Evolutionary conservation across 2,888 invertebrate species (phyloP), one percentile per base, ranked within the genome.

Genomic region (Hyposoter didymator): DNA sequence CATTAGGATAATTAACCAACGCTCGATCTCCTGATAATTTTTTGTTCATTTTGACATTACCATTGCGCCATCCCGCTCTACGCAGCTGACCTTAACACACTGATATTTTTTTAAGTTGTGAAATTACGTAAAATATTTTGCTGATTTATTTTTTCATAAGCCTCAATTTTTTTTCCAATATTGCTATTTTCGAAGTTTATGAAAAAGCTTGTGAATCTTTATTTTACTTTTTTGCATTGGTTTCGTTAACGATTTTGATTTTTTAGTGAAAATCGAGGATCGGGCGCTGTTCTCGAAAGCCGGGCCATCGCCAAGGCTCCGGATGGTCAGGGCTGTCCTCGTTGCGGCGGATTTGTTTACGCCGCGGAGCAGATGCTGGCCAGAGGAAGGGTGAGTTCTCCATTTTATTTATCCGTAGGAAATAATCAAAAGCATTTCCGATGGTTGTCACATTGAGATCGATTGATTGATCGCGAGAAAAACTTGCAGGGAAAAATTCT

Each of bases 281-380:
- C 92, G 67, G 91, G 90, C 89, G 96, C 96, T 67, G 95, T 96
- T 91, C 90, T 96, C 94, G 96, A 96, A 94, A 94, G 97, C 52
- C 96, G 96, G 90, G 95, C 95, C 86, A 97, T 97, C 93, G 97
- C 97, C 45, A 97, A 96, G 94, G 97, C 98, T 74, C 97, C 97
- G 59, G 97, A 97, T 90, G 98, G 98, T 76, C 96, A 97, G 94
- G 98, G 98, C 86, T 98, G 98, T 92, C 98, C 98, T 45, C 95
- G 98, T 91, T 98, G 98, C 93, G 98, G 98, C 88, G 98, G 98
- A 88, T 97, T 94, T 93, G 98, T 98, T 78, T 98, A 98, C 94
- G 97, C 97, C 87, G 98, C 98, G 85, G 98, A 98, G 94, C 97
- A 98, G 95, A 98, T 98, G 98, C 95, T 98, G 92, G 98, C 98